A percentile compares a stretch with the other conserved stretches of the same genome.
Conservation (phyloP, 30 jellyfish, hydroid and myxozoan genomes). For the Pseudorhiza aurosa region DNA sequence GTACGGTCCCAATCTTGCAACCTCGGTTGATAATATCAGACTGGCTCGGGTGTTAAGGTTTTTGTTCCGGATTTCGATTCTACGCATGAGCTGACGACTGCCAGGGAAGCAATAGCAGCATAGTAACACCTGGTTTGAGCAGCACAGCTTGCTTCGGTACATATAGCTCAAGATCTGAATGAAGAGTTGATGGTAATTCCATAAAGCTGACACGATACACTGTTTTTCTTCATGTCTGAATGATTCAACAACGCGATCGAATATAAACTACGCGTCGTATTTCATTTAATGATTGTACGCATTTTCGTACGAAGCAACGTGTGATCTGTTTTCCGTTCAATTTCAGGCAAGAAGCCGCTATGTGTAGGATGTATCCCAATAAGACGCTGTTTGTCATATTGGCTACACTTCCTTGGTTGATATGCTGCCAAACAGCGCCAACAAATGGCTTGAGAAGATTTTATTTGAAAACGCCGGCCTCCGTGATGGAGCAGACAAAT, state of each 20-base stretch:
- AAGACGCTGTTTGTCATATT: constrained; percentile 23
- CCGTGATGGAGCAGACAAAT: constrained; percentile 42
- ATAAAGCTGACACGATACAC: not conserved
- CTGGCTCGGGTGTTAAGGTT: too few relatives aligned
- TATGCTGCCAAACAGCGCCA: constrained; percentile 60
- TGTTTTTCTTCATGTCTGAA: not conserved
- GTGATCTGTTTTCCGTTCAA: not conserved
- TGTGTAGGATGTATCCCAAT: constrained; percentile 26
- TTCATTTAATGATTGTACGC: too few relatives aligned
- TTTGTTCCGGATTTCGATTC: too few relatives aligned
- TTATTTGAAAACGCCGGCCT: constrained; percentile 52
- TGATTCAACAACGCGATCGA: not conserved
- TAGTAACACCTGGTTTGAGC: too few relatives aligned
- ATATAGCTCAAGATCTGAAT: not conserved
- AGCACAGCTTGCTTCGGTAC: not conserved
- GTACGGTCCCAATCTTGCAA: too few relatives aligned
- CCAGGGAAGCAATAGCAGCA: too few relatives aligned
- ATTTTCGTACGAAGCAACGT: not conserved
- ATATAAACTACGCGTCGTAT: not conserved
- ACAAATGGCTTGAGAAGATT: constrained; percentile 45
- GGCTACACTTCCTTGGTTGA: constrained; percentile 32
- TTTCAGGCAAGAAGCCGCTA: not conserved
- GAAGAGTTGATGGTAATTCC: not conserved
- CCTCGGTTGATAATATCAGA: too few relatives aligned
- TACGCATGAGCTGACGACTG: too few relatives aligned